Evolutionary conservation across 2,888 invertebrate genomes (phyloP), one percentile per base, ranked within the genome.

Genomic region (Acanthococcus lagerstroemiae): DNA sequence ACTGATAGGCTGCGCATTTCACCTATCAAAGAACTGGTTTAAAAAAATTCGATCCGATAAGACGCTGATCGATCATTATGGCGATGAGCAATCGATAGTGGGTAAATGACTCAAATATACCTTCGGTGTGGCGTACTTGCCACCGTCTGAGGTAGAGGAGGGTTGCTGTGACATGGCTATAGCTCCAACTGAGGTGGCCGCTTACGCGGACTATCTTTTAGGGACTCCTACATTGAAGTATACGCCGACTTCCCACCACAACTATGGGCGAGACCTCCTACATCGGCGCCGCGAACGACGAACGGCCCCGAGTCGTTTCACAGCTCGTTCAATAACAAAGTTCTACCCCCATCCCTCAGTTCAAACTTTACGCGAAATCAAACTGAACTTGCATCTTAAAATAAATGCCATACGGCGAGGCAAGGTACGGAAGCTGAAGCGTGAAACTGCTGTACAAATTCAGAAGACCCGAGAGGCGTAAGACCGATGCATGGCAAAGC

Each of bases 241-340:
- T 21, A 24, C 55, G 4, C 55, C 6, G 15, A 24, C 6, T 55
- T 55, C 24, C 55, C 55, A 25, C 55, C 55, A 7, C 21, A 55
- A 4, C 15, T 21, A 55, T 55, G 55, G 55, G 55, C 55, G n/a
- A n/a, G 55, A 6, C 22, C 19, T 4, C 55, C 55, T 7, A 24
- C 22, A 7, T 21, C 55, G 15, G 24, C 25, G 19, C 55, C 55
- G 4, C 55, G 24, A 15, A 55, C 55, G 22, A 55, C 55, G 5
- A 55, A 55, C 17, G 55, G 15, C 4, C 55, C 55, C 5, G 55
- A 55, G 22, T 55, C 55, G n/a, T 55, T 55, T 25, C 55, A 55
- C 55, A 21, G 21, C 17, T 24, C 15, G 24, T 55, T 24, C 15
- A 55, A 55, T 24, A 55, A 55, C n/a, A 25, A 24, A 17, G 25